Evolutionary conservation across 2,888 invertebrate species (phyloP), one percentile per base, ranked within the genome.

Genomic region (Callyntrura sp.): DNA sequence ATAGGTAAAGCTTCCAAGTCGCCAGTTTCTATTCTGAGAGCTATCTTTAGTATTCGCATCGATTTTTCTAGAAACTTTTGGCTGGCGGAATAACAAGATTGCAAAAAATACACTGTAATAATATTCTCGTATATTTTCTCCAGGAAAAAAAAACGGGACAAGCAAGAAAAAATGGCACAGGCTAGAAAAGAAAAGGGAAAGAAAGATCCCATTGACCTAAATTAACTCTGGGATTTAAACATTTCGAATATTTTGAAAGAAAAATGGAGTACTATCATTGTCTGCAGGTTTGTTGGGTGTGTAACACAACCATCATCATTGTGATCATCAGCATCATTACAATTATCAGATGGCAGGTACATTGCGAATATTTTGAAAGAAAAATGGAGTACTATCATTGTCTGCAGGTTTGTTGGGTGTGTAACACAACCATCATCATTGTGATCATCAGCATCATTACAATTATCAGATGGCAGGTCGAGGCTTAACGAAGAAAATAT

Each of bases 151-250:
- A 35, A 68, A 35, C 65, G 28, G 28, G 65, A 20, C 60, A 35
- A 20, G 8, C 0, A 17, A 0, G 17, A 8, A 6, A 43, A 70
- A 70, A 17, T 17, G 17, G 4, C 35, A 3, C n/a, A 70, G 1
- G 43, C 51, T 23, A 73, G 78, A 28, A 55, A 60, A 35, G 20
- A 35, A 51, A 55, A 14, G 35, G 51, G n/a, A 20, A 73, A 82
- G 45, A 57, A 70, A 65, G 28, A 28, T 25, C 83, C 88, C 76
- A 88, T 88, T 88, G 88, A 88, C 88, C 88, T 55, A 88, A 88
- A 88, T 88, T 88, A 83, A 83, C 88, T 82, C 62, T 2, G 83
- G 83, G 88, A 83, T 76, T 88, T 43, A 28, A 76, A 9, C 20
- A 48, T n/a, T 23, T 51, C 35, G 43, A 70, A 70, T 51, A 82